Evolutionary conservation across 2,888 invertebrate genomes (phyloP), one percentile per base, ranked within the genome.

Genomic region (Lydus trimaculatus): DNA sequence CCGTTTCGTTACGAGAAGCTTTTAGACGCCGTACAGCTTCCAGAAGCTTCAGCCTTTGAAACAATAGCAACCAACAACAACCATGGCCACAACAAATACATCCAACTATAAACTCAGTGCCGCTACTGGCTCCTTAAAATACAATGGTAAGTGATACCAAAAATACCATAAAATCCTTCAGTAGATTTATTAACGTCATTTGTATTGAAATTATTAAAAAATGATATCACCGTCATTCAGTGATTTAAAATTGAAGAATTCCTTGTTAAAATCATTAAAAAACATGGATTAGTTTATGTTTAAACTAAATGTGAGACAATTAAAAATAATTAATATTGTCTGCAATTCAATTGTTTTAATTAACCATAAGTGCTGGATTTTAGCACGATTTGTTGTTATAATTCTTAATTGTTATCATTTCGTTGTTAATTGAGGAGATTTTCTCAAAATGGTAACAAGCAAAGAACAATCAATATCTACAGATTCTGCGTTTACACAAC

Each of bases 101-200:
- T 82, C 82, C 67, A 84, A 84, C 74, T 84, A 81, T 75, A 84
- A 85, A 73, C 79, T 85, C 58, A 82, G 80, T 76, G 79, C 83
- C 25, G 78, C 80, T 64, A 77, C 78, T 43, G 83, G 79, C 52
- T 80, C 81, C 71, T 79, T 84, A 60, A 82, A 83, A 67, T 84
- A 79, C 75, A 80, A 81, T 76, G 85, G 85, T 85, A 73, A 84
- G 84, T 80, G 11, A 8, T 48, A 8, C 17, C 13, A 36, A 5
- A 36, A 36, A 36, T 48, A 20, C 9, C 48, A 20, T 20, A 43
- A 17, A n/a, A 48, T 17, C 43, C 20, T 17, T 39, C 5, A 15
- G 39, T 48, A 48, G 20, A 48, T 20, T 4, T 17, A 48, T 7
- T 23, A 2, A 9, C 20, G 13, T 15, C 15, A 43, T 43, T n/a